These are phyloP conservation scores for Phylloscopus collybita DNA, from an alignment of 2,797 vertebrate species.

Conservation along the genomic window DNA sequence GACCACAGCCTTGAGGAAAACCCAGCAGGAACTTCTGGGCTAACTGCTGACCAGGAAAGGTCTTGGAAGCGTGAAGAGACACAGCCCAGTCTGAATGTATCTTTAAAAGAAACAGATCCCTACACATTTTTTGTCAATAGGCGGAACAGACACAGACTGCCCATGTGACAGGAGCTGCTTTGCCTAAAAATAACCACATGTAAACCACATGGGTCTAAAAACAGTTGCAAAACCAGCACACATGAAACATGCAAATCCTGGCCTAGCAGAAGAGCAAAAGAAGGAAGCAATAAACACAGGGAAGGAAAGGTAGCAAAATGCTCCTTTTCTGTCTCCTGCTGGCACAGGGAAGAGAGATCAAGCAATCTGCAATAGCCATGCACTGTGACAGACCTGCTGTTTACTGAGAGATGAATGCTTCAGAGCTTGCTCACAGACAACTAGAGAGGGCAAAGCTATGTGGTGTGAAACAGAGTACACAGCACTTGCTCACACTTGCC, in stretches of 20 bases:
- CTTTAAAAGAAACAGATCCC: conserved; percentile 21
- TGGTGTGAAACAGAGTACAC: neutral
- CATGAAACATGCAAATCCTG: neutral
- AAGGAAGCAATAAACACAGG: neutral
- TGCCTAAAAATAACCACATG: conserved; percentile 31
- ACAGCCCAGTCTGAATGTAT: neutral
- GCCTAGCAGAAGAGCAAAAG: neutral
- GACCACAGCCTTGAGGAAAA: neutral
- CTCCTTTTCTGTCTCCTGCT: neutral
- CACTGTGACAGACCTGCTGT: neutral
- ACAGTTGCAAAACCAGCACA: neutral
- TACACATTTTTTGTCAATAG: neutral
- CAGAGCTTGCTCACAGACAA: neutral
- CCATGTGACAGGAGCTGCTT: neutral
- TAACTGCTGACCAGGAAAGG: neutral
- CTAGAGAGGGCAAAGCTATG: neutral
- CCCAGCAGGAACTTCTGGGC: conserved; percentile 15
- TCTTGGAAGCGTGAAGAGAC: neutral
- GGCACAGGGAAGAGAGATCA: neutral
- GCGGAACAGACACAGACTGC: neutral
- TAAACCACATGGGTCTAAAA: conserved; percentile 11
- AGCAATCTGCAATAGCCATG: neutral
- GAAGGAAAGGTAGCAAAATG: neutral
- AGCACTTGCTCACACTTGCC: neutral
- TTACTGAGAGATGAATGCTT: neutral